Evolutionary conservation across 53 echinoderm and acorn worm species (phyloP), one percentile per base, ranked within the genome.

Genomic region (Temnopleurus reevesii): DNA sequence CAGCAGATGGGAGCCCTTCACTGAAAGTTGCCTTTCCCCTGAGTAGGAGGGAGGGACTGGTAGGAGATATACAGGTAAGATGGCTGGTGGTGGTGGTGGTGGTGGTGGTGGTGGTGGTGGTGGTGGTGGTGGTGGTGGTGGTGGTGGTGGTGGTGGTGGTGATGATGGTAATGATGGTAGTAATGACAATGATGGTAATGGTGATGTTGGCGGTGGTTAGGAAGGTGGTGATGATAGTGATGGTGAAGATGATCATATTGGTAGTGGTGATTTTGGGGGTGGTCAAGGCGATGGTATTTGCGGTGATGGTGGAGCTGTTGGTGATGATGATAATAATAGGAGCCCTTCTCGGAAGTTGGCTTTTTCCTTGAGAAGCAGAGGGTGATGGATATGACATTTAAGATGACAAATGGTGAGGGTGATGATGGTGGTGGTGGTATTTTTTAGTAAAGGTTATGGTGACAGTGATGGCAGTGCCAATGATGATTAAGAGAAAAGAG

Each of bases 31-130:
- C 92, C 26, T 99, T 99, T 41, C 91, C 93, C 0, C 53, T 98
- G 26, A 86, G 91, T 89, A 89, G 99, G 7, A 90, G 93, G 18
- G 93, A 96, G 76, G 99, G 99, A 21, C 80, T 85, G 29, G 86
- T 99, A 12, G 99, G 99, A 15, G 96, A 96, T 53, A 71, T 99
- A 44, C 86, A 90, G 84, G 94, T 94, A 89, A 28, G 65, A 33
- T 9, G 0, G 4, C 21, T 3, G 21, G 9, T 49, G 8, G 4
- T 17, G 38, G 41, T 71, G 71, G 41, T 5, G 71, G 12, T 41
- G 21, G 8, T 71, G 71, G 21, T 71, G 38, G 13, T 41, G 71
- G 27, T 38, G 23, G 27, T 71, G 36, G 5, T 3, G 21, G 9
- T 49, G 8, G 4, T 17, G 38, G 41, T 71, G 71, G 41, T 5